Conservation (phyloP, 1,140 invertebrate genomes). For the Ectropis grisescens region DNA sequence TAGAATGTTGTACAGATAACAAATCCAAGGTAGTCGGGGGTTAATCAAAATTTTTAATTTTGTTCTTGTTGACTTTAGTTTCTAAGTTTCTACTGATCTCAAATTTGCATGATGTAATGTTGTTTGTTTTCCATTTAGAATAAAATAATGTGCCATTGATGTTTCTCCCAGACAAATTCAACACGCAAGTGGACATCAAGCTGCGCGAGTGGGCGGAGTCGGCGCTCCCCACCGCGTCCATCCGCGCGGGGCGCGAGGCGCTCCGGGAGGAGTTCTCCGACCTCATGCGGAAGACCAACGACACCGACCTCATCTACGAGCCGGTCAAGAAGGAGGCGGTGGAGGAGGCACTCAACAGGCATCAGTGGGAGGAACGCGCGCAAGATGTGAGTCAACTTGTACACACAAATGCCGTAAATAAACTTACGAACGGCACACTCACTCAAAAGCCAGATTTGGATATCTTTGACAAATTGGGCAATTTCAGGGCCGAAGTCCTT, state of each 20-base stretch:
- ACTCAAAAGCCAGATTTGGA: too few relatives aligned
- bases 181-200: conserved; percentile 97
- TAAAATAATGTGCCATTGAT: too few relatives aligned
- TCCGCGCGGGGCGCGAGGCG: conserved; percentile 87
- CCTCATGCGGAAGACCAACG: conserved; percentile 79
- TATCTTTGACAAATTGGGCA: too few relatives aligned
- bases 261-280: conserved; percentile 88
- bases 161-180: conserved; percentile 84
- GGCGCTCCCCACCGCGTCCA: conserved; percentile 81
- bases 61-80: too few relatives aligned
- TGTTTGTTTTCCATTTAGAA: too few relatives aligned
- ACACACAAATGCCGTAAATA: neutral
- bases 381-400: conserved; percentile 39
- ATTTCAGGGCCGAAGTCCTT: too few relatives aligned
- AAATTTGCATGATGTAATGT: too few relatives aligned
- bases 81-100: too few relatives aligned
- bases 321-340: conserved; percentile 90
- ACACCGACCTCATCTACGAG: conserved; percentile 93
- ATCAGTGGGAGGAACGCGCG: conserved; percentile 91
- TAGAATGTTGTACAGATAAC: too few relatives aligned
- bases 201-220: conserved; percentile 96
- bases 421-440: too few relatives aligned
- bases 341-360: conserved; percentile 80
- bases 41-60: too few relatives aligned
- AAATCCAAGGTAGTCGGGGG: too few relatives aligned